Evolutionary conservation across 2,797 vertebrate species (phyloP).

Genomic region (Micrastur ruficollis): DNA sequence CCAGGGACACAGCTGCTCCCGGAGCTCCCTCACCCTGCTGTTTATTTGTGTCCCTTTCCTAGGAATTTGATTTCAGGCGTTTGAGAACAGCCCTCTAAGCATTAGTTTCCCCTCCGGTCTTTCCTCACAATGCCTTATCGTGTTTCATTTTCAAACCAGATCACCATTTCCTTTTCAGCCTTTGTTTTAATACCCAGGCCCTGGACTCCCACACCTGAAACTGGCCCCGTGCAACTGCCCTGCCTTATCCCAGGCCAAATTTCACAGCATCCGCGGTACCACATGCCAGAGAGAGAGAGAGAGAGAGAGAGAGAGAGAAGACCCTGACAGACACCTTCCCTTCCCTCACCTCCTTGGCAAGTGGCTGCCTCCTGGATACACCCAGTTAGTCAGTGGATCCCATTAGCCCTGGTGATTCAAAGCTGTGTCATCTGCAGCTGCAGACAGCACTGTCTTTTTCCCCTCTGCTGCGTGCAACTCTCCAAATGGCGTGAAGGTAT

Average conservation of each 20-base stretch:
- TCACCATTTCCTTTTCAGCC: conserved; percentile 3
- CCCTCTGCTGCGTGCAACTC: background rate
- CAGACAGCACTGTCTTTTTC: conserved; percentile 40
- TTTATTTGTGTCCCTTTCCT: background rate
- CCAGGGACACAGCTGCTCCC: rapidly evolving
- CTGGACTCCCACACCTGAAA: background rate
- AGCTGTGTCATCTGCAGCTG: conserved; percentile 58
- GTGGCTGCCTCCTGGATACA: conserved; percentile 46
- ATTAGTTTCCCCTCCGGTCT: background rate
- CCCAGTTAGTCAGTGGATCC: conserved; percentile 49
- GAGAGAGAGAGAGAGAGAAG: background rate
- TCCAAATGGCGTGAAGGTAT: background rate
- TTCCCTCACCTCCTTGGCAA: conserved; percentile 31
- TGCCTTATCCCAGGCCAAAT: conserved; percentile 2
- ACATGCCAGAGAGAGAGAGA: background rate
- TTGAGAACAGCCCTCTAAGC: background rate
- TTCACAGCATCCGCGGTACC: background rate
- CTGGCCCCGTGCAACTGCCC: background rate
- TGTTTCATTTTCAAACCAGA: background rate
- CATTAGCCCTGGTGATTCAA: conserved; percentile 53
- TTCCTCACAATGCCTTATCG: background rate
- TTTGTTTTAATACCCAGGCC: background rate
- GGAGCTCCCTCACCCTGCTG: background rate
- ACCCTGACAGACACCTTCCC: conserved; percentile 26
- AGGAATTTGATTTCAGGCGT: background rate